Evolutionary conservation across 2,888 invertebrate species (phyloP).

Genomic region (Stegophylla sp.): DNA sequence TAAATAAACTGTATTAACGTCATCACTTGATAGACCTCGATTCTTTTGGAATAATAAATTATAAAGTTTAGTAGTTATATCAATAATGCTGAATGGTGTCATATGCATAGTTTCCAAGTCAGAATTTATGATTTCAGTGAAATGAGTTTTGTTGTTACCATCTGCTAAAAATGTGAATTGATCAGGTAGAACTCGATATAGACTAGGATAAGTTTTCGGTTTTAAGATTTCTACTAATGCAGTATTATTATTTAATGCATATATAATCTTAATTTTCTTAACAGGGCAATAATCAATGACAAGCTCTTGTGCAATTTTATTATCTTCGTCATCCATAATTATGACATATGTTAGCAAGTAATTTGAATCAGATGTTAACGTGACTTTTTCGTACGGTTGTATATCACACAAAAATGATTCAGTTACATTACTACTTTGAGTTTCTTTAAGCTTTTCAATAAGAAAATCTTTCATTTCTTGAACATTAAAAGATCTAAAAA

Average conservation of each 20-base stretch:
- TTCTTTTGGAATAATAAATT: constrained; percentile 19
- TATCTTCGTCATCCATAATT: constrained; percentile 72
- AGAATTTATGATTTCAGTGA: not conserved
- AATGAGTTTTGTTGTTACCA: constrained; percentile 28
- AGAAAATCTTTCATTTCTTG: constrained; percentile 69
- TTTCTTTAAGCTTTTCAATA: constrained; percentile 69
- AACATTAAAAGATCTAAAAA: constrained; percentile 66
- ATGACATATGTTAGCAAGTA: constrained; percentile 65
- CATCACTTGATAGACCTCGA: not conserved
- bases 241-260: constrained; percentile 69
- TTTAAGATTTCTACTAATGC: constrained; percentile 67
- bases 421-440: constrained; percentile 12
- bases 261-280: constrained; percentile 69
- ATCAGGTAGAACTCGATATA: constrained; percentile 66
- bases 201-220: constrained; percentile 68
- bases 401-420: constrained; percentile 35
- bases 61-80: constrained; percentile 32
- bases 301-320: constrained; percentile 72
- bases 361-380: not conserved
- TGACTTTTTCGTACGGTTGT: constrained; percentile 1
- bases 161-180: constrained; percentile 12
- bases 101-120: not conserved
- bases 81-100: constrained; percentile 14
- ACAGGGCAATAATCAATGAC: constrained; percentile 73
- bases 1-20: constrained; percentile 76